Evolutionary conservation across 2,113 vertebrate species (phyloP), one percentile per base, ranked within the genome.

Genomic region (Carassius carassius): DNA sequence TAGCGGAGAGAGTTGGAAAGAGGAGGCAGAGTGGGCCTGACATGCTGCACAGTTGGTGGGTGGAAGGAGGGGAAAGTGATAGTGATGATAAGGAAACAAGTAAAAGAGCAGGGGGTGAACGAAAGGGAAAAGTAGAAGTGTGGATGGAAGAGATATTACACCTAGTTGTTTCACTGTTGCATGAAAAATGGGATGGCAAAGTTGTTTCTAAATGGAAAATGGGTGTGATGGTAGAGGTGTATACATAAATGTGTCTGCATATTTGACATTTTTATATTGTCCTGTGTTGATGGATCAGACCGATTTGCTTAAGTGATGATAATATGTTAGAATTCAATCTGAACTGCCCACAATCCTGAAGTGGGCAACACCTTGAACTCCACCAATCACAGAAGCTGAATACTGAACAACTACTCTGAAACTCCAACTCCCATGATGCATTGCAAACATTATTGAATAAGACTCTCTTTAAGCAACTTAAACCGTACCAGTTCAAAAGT

Each of bases 1-100:
- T 90, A 91, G 89, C 92, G 90, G 92, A 90, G 93, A 13, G 87
- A 41, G 41, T 11, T 8, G 35, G 49, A 25, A 44, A 69, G 78
- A 49, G 85, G 70, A 62, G 76, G 60, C 44, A 44, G 80, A 82
- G 72, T 12, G 49, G 19, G 72, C 60, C 70, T 75, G 60, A 69
- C 62, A 12, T 49, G 67, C 32, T 76, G 44, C 51, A 60, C 58
- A 51, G 76, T 62, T 47, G 74, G 84, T 41, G 83, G 62, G 82
- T 76, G 62, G 72, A 77, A 60, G 65, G 67, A 58, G 78, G 41
- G 81, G 21, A 69, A 58, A 77, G 82, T 32, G 82, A 73, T 63
- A 35, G 65, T 54, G 67, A 47, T 25, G 62, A 87, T 90, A 91
- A 88, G 79, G 62, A 81, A 81, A 69, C 69, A n/a, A 81, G 80